Conservation (phyloP, 2,888 invertebrate genomes). For the Odontocolon sp. region DNA sequence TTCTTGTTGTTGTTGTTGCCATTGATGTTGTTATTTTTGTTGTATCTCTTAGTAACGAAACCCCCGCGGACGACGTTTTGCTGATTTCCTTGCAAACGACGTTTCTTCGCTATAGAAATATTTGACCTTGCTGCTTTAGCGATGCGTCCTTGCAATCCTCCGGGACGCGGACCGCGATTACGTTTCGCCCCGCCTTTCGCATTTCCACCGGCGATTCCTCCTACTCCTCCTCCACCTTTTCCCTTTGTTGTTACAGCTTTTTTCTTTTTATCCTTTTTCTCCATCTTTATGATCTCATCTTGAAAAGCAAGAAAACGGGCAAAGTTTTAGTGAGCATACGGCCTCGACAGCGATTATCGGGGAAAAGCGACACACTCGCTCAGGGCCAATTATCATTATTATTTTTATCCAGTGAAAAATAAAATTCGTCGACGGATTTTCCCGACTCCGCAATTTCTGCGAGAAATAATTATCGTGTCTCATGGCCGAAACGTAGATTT, state of each 20-base stretch:
- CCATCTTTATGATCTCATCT: constrained; percentile 81
- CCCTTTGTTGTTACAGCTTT: constrained; percentile 70
- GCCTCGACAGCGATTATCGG: constrained; percentile 60
- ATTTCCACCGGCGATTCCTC: constrained; percentile 55
- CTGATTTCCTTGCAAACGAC: constrained; percentile 60
- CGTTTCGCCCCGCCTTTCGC: constrained; percentile 54
- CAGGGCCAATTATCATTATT: constrained; percentile 8
- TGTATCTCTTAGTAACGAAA: constrained; percentile 72
- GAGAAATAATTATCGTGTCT: too few relatives aligned
- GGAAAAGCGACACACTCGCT: constrained; percentile 18
- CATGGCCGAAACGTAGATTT: too few relatives aligned
- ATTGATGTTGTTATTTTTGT: constrained; percentile 62
- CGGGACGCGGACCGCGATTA: constrained; percentile 51
- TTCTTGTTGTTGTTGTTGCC: constrained; percentile 45
- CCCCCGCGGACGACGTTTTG: constrained; percentile 69
- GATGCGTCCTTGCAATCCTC: constrained; percentile 40
- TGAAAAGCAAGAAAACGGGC: constrained; percentile 74
- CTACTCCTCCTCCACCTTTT: constrained; percentile 63
- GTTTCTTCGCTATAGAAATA: constrained; percentile 51
- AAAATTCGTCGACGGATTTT: background rate
- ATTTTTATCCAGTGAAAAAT: background rate
- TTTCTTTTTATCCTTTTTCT: constrained; percentile 79
- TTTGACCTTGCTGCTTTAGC: constrained; percentile 38
- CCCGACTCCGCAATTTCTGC: too few relatives aligned
- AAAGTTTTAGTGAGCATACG: constrained; percentile 25